Base-by-base conservation (phyloP, 1,140 invertebrate genomes). In the Drosophila rufa region DNA sequence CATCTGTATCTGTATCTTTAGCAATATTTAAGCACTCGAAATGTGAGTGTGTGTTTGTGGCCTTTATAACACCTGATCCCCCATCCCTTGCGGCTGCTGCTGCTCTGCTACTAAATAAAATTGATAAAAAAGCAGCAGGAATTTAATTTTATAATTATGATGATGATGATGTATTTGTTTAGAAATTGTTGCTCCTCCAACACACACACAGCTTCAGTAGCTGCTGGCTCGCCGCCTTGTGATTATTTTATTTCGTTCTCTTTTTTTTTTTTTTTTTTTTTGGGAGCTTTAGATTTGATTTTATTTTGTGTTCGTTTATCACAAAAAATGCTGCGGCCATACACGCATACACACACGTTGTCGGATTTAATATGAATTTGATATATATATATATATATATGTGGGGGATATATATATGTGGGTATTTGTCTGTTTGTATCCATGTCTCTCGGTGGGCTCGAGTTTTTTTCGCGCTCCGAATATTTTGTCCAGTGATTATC, bases 401-500 rank as follows among this genome's bases (percentile, higher is more conserved):
- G 0, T 15, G 6, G 36, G 36, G 36, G 33, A 36, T 66, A 22
- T 48, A 55, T 58, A 30, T 61, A 12, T 60, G 47, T 50, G 40
- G 19, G 43, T 74, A 58, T 77, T 30, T 71, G 53, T 22, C 19
- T 22, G 19, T 22, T 22, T 22, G 19, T 22, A 22, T 22, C 19
- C 19, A 22, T 22, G 19, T n/a, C 36, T 68, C 40, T 36, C 62
- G 62, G 30, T 66, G 62, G 59, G 69, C 48, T 81, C 74, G 71
- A 80, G 81, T 84, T 84, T 68, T 84, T 89, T 87, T 84, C 75
- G 80, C 80, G 84, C 79, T 89, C 84, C 78, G 65, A 84, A 71
- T 84, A 80, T 84, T 87, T 87, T 89, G 84, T 87, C 64, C 84
- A 90, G 68, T 82, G 81, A 92, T 92, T 92, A 92, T 92, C 90